Percentiles rank a stretch among this genome's conserved stretches.
phyloP scores from a whole-genome alignment of 2,113 vertebrate species.

The Neotragus pygmaeus region DNA sequence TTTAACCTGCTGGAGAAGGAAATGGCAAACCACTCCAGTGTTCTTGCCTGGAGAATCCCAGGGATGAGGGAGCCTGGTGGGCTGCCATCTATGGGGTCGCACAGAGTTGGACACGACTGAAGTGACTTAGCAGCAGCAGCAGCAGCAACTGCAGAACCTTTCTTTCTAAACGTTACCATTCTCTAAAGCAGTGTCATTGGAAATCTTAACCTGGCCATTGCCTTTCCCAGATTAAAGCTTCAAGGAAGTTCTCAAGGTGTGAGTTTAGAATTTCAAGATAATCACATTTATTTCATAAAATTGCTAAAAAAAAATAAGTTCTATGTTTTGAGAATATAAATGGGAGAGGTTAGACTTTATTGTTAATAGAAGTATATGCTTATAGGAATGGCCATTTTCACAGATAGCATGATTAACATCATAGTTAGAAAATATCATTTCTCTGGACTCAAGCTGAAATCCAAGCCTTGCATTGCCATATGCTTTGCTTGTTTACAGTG shows the following conservation, averaged over 20 bases:
- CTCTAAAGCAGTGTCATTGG: neutral
- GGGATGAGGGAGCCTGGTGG: too few species aligned
- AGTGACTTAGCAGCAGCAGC: too few species aligned
- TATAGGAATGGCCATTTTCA: neutral
- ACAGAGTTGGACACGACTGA: too few species aligned
- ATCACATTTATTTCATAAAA: neutral
- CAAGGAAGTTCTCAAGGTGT: neutral
- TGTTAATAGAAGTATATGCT: neutral
- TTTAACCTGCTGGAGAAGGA: neutral
- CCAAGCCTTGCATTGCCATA: slow-evolving; percentile 77
- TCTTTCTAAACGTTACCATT: neutral
- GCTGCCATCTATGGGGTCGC: too few species aligned
- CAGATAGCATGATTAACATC: slow-evolving; percentile 42
- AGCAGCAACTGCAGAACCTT: neutral
- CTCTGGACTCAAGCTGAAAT: slow-evolving; percentile 56
- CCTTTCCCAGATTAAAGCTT: neutral
- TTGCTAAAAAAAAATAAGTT: neutral
- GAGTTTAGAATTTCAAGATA: neutral
- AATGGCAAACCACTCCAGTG: too few species aligned
- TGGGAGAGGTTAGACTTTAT: neutral
- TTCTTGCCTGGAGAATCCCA: too few species aligned
- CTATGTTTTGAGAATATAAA: neutral
- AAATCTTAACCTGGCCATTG: neutral
- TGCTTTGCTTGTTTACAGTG: slow-evolving; percentile 50
- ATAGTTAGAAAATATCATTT: slow-evolving; percentile 42